Base-by-base conservation (phyloP, 2,888 invertebrate genomes). In the Eupithecia dodoneata region DNA sequence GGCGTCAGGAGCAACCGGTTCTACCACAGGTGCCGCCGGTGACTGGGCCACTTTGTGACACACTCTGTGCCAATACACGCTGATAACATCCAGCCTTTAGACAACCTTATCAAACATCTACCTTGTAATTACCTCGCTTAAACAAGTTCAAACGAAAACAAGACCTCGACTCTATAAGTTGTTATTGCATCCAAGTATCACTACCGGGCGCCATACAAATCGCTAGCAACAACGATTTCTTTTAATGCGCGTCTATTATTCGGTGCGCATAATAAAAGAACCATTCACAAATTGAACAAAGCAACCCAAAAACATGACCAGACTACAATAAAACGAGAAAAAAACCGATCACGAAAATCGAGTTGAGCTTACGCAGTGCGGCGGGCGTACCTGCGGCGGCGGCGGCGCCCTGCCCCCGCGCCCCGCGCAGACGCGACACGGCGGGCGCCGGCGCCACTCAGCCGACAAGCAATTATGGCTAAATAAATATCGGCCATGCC, bases 381-480 rank as follows among this genome's bases (percentile, higher is more conserved):
- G 86, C 89, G 87, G 86, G 89, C 89, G 90, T 92, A 92, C 93
- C 92, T 92, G 93, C 91, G 92, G 89, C 52, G 52, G 52, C 91
- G 90, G 89, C 52, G 52, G 52, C 91, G 90, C 83, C 82, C 82
- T 80, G 82, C 80, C 83, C 82, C 83, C 82, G 63, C 79, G 76
- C 83, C 83, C 88, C 85, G 87, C 86, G 77, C 88, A 76, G 92
- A 88, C 93, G 91, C 92, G 93, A 90, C 93, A 87, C 90, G 93
- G 93, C 94, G 93, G 93, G 93, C 94, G 94, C 94, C 94, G 94
- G 94, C 94, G 94, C 94, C 94, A 93, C 90, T 85, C 91, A 89
- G 92, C 93, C 94, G 94, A 92, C 93, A 91, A 93, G 94, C 94
- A 94, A 94, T 94, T 94, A 94, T 94, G 94, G 93, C 93, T 94